A percentile compares a stretch with the other conserved stretches of the same genome.
Evolutionary conservation across 2,797 vertebrate genomes (phyloP).

Genomic region (Muscicapa striata): DNA sequence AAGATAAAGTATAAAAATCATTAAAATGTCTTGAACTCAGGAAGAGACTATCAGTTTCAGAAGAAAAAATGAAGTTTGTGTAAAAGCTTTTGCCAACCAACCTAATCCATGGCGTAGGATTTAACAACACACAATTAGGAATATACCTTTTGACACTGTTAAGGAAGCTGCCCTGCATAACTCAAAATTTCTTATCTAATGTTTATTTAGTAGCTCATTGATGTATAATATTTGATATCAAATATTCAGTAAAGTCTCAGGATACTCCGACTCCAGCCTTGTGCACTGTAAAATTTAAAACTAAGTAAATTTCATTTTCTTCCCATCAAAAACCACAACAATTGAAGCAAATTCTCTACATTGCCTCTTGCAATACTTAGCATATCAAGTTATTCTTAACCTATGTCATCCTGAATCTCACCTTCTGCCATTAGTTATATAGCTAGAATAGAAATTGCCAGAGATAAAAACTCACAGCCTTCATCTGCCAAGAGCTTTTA

Average conservation of each 20-base stretch:
- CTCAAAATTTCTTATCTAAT: background rate
- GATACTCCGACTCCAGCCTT: background rate
- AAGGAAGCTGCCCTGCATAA: background rate
- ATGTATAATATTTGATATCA: background rate
- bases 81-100: background rate
- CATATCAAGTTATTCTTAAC: background rate
- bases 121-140: background rate
- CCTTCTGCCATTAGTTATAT: background rate
- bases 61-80: background rate
- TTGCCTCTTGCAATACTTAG: background rate
- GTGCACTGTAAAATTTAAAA: background rate
- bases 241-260: background rate
- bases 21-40: background rate
- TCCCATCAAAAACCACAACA: background rate
- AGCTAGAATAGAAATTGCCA: background rate
- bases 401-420: background rate
- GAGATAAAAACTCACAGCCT: background rate
- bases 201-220: background rate
- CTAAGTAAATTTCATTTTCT: background rate
- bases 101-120: accelerated
- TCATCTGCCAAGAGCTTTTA: background rate
- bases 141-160: background rate
- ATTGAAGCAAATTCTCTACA: background rate
- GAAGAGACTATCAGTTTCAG: background rate
- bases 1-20: background rate